Conservation (phyloP, 2,888 invertebrate species). For the Hesperia comma region DNA sequence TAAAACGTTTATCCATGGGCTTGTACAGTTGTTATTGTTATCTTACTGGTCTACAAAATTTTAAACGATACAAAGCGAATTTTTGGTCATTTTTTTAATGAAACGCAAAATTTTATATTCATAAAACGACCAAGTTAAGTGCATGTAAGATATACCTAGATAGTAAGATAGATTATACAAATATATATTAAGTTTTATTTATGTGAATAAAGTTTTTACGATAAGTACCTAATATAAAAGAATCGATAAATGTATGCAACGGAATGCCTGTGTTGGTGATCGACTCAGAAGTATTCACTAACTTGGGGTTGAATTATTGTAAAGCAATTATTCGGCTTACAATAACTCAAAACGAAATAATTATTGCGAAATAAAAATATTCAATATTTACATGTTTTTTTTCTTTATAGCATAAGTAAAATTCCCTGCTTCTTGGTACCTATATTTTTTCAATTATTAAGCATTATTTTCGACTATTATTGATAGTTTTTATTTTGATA, state of each 20-base stretch:
- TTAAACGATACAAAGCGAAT: conserved; percentile 9
- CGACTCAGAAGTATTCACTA: conserved; percentile 43
- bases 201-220: conserved; percentile 49
- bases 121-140: conserved; percentile 36
- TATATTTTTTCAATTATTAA: too few species aligned
- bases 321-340: conserved; percentile 30
- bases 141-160: conserved; percentile 47
- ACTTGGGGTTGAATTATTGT: conserved; percentile 24
- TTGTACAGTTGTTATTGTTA: conserved; percentile 44
- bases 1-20: conserved; percentile 51
- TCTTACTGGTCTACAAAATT: conserved; percentile 23
- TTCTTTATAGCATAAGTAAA: not conserved
- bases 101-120: conserved; percentile 19
- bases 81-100: conserved; percentile 17
- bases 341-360: conserved; percentile 55
- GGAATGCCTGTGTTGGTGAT: conserved; percentile 58
- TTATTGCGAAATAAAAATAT: conserved; percentile 56
- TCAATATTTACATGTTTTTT: conserved; percentile 6
- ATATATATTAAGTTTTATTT: conserved; percentile 56
- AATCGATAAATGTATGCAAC: conserved; percentile 51
- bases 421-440: not conserved
- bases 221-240: conserved; percentile 32
- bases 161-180: conserved; percentile 47
- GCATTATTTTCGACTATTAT: too few species aligned
- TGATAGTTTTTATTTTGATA: too few species aligned